Percentiles rank a stretch among this genome's conserved stretches.
phyloP scores from a whole-genome alignment of 2,113 vertebrate species.

The Gobiocypris rarus region DNA sequence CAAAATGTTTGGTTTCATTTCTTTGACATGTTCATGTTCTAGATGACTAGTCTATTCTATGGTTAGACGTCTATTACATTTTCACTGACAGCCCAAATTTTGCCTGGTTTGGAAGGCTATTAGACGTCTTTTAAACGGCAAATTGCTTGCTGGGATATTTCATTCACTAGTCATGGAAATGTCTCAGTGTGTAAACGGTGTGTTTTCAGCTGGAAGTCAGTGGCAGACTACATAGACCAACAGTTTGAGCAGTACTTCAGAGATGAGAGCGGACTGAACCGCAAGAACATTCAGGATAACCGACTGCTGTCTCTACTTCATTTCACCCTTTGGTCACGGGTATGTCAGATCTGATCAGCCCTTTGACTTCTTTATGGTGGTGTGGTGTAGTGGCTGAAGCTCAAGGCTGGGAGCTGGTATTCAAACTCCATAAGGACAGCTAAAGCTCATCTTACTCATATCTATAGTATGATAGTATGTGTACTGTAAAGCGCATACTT shows the following conservation, averaged over 20 bases:
- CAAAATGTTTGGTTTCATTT: no score
- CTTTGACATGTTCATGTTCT: no score
- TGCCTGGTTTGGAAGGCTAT: no score
- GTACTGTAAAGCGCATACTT: not conserved
- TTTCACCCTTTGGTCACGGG: constrained; percentile 95
- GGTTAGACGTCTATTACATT: no score
- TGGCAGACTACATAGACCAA: constrained; percentile 96
- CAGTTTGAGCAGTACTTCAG: constrained; percentile 99
- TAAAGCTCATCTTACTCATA: not conserved
- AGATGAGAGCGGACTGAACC: constrained; percentile 96
- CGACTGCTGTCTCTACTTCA: constrained; percentile 99
- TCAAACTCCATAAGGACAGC: not conserved
- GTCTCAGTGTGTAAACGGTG: not conserved
- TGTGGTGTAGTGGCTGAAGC: not conserved
- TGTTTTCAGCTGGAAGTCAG: constrained; percentile 89
- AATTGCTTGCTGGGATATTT: no score
- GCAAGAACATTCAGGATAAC: constrained; percentile 98
- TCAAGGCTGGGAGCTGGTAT: not conserved
- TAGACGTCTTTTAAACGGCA: no score
- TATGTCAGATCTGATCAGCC: constrained; percentile 63
- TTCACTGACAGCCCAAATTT: no score
- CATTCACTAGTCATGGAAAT: no score
- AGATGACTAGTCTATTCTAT: no score
- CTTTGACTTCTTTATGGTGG: not conserved
- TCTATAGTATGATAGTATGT: not conserved